Conservation (phyloP, 2,888 invertebrate genomes). For the Coenonympha arcania region DNA sequence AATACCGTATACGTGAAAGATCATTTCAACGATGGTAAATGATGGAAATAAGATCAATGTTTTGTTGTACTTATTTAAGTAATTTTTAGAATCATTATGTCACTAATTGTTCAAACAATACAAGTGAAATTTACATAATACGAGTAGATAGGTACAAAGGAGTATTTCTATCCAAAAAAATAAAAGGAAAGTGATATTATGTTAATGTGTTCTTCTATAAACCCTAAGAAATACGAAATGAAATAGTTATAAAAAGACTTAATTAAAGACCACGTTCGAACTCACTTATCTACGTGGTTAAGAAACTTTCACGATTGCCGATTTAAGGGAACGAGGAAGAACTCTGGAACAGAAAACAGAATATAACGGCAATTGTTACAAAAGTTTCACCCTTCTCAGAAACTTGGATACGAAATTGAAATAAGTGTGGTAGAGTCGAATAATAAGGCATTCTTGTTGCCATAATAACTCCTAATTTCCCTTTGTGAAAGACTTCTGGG, state of each 20-base stretch:
- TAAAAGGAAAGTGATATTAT: too few species aligned
- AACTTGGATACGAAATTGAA: slow-evolving; percentile 26
- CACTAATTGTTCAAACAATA: too few species aligned
- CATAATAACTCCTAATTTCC: neutral
- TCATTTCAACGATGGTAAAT: too few species aligned
- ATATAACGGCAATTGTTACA: slow-evolving; percentile 31
- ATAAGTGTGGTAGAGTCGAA: slow-evolving; percentile 18
- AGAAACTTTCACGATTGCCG: slow-evolving; percentile 39
- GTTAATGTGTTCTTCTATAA: neutral
- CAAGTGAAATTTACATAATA: too few species aligned
- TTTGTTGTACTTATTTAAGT: too few species aligned
- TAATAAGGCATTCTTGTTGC: slow-evolving; percentile 1
- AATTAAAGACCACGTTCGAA: slow-evolving; percentile 19
- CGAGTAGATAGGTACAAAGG: too few species aligned
- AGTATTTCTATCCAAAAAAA: too few species aligned
- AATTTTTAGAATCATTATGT: too few species aligned
- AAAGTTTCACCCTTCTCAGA: slow-evolving; percentile 31
- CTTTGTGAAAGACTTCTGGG: neutral
- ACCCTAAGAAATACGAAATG: slow-evolving; percentile 8
- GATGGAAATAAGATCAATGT: too few species aligned
- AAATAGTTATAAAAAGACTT: slow-evolving; percentile 13
- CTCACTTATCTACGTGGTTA: slow-evolving; percentile 31
- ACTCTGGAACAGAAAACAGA: slow-evolving; percentile 34
- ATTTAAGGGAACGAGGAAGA: slow-evolving; percentile 36
- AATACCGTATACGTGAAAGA: too few species aligned